These are phyloP conservation scores for Ambastaia sidthimunki DNA, from an alignment of 2,797 vertebrate genomes.

Conservation along the genomic window DNA sequence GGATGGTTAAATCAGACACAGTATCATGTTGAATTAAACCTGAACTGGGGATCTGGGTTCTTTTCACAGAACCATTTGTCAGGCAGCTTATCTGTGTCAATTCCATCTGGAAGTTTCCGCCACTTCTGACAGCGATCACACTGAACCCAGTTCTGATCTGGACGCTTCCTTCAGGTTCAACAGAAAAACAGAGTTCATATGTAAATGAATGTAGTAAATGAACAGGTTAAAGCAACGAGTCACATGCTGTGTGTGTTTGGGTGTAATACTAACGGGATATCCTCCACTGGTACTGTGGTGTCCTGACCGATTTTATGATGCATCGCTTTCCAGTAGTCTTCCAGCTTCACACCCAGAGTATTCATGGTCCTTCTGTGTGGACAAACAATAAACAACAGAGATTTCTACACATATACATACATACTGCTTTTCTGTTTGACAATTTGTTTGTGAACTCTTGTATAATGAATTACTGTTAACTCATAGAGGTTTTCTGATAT, in stretches of 20 bases:
- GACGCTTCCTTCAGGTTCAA: conserved; percentile 79
- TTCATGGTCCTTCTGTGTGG: conserved; percentile 82
- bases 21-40: conserved; percentile 72
- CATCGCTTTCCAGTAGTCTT: conserved; percentile 93
- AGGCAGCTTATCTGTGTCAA: conserved; percentile 79
- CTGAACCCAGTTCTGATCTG: conserved; percentile 95
- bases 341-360: conserved; percentile 86
- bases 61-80: conserved; percentile 89
- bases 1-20: too few species aligned
- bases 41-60: conserved; percentile 92
- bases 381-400: conserved; percentile 22
- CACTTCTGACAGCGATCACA: conserved; percentile 87
- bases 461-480: too few species aligned
- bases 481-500: too few species aligned
- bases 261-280: conserved; percentile 72
- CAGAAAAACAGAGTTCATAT: not conserved
- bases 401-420: not conserved
- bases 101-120: conserved; percentile 93
- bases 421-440: too few species aligned
- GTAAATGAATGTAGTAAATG: not conserved
- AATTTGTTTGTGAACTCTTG: too few species aligned
- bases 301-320: conserved; percentile 74
- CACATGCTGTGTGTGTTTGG: not conserved
- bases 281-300: conserved; percentile 76
- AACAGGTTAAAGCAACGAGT: not conserved